A percentile compares a stretch with the other conserved stretches of the same genome.
Conservation (phyloP, 1,140 invertebrate species). For the Musca vetustissima region DNA sequence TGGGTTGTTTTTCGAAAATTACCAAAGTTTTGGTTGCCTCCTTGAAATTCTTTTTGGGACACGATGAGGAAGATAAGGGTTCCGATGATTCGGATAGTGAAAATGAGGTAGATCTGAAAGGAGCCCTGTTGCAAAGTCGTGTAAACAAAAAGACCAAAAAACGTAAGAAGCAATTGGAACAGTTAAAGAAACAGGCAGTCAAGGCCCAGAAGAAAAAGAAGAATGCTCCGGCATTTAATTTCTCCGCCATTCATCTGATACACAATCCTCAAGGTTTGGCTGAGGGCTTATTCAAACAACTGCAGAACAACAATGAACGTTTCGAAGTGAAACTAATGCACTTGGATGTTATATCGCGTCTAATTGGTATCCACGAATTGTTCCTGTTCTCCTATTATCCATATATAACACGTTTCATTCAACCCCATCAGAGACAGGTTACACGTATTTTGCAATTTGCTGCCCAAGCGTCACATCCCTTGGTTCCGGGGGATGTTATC, state of each 20-base stretch:
- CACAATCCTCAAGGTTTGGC: slow-evolving; percentile 96
- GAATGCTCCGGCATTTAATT: slow-evolving; percentile 80
- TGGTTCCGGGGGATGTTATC: slow-evolving; percentile 92
- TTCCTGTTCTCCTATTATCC: slow-evolving; percentile 95
- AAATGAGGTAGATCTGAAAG: slow-evolving; percentile 76
- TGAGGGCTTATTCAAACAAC: slow-evolving; percentile 88
- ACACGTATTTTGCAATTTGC: slow-evolving; percentile 92
- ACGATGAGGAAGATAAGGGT: slow-evolving; percentile 75
- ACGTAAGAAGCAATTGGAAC: slow-evolving; percentile 87
- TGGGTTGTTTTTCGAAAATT: slow-evolving; percentile 91
- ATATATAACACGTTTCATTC: slow-evolving; percentile 83
- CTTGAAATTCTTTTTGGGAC: slow-evolving; percentile 93
- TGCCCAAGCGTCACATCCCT: slow-evolving; percentile 94
- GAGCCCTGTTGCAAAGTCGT: slow-evolving; percentile 85
- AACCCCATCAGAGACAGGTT: slow-evolving; percentile 95
- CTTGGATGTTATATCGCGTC: slow-evolving; percentile 90
- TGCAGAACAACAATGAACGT: slow-evolving; percentile 86
- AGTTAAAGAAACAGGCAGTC: slow-evolving; percentile 81
- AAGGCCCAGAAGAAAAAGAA: slow-evolving; percentile 91
- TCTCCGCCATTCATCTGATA: slow-evolving; percentile 91
- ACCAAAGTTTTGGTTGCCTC: slow-evolving; percentile 91
- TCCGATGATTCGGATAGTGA: slow-evolving; percentile 74
- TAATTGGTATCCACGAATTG: slow-evolving; percentile 94
- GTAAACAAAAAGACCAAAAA: slow-evolving; percentile 97
- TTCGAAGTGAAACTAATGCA: slow-evolving; percentile 97